These are phyloP conservation scores for Chrysotoxum bicinctum DNA, from an alignment of 2,888 invertebrate genomes.

Conservation along the genomic window DNA sequence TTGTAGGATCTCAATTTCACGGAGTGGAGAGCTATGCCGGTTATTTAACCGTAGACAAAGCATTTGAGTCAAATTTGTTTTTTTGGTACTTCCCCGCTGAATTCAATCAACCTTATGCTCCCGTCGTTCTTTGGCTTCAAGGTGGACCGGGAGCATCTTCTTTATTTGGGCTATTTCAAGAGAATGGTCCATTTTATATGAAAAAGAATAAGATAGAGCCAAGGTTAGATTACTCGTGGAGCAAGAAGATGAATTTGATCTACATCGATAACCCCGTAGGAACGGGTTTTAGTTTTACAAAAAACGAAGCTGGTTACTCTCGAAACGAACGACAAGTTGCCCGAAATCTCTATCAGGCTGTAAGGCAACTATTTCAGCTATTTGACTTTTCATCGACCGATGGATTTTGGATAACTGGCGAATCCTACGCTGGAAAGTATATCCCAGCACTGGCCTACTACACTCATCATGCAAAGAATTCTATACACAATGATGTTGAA, in stretches of 20 bases:
- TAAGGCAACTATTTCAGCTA: conserved; percentile 91
- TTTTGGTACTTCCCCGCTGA: conserved; percentile 96
- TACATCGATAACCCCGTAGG: conserved; percentile 97
- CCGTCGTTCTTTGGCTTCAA: conserved; percentile 92
- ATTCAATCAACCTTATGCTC: conserved; percentile 83
- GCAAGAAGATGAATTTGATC: conserved; percentile 88
- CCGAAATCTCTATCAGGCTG: conserved; percentile 88
- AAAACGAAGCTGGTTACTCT: conserved; percentile 88
- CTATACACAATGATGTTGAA: conserved; percentile 75
- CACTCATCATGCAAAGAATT: conserved; percentile 83
- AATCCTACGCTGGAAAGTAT: conserved; percentile 92
- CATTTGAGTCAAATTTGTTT: conserved; percentile 91
- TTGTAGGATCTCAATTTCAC: conserved; percentile 78
- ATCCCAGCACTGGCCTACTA: conserved; percentile 88
- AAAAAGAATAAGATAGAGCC: conserved; percentile 82
- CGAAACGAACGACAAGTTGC: conserved; percentile 91
- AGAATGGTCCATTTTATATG: conserved; percentile 90
- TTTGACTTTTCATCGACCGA: conserved; percentile 89
- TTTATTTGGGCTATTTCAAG: conserved; percentile 90
- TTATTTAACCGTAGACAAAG: conserved; percentile 91
- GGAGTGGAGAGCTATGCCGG: conserved; percentile 83
- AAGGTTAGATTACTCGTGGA: conserved; percentile 89
- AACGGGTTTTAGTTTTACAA: conserved; percentile 95
- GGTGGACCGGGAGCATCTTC: conserved; percentile 93
- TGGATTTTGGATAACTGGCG: conserved; percentile 94